A percentile compares a stretch with the other conserved stretches of the same genome.
These are phyloP conservation scores for Myoxocephalus aenaeus DNA, from an alignment of 2,797 vertebrate genomes.

Conservation along the genomic window DNA sequence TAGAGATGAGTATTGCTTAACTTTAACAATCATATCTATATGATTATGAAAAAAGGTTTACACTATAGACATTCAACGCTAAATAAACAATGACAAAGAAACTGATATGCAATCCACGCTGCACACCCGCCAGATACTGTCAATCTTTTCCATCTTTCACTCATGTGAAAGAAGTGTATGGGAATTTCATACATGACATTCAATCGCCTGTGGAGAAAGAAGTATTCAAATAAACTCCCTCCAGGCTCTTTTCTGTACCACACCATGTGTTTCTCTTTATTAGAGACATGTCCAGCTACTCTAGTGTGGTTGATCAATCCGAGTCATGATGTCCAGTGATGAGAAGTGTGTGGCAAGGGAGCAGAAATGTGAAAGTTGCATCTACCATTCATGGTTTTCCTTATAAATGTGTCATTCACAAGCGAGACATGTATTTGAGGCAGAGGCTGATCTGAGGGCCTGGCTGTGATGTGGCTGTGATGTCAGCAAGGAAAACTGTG, in stretches of 20 bases:
- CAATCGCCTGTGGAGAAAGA: conserved; percentile 49
- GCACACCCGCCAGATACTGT: conserved; percentile 16
- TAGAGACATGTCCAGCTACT: conserved; percentile 12
- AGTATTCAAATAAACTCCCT: conserved; percentile 4
- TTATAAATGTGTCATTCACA: conserved; percentile 4
- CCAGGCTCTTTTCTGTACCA: conserved; percentile 4
- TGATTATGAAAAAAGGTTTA: conserved; percentile 43
- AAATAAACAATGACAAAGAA: conserved; percentile 46
- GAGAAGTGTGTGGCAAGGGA: conserved; percentile 21
- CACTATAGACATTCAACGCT: conserved; percentile 53
- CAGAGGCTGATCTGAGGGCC: conserved; percentile 20
- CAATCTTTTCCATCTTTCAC: conserved; percentile 21
- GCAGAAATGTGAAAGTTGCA: conserved; percentile 21
- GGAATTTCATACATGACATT: conserved; percentile 61
- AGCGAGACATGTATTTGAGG: conserved; percentile 35
- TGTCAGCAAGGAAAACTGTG: conserved; percentile 16
- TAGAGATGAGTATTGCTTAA: conserved; percentile 74
- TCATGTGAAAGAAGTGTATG: conserved; percentile 4
- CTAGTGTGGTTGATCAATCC: conserved; percentile 17
- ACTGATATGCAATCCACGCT: conserved; percentile 26
- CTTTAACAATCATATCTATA: conserved; percentile 69
- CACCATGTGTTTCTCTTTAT: conserved; percentile 4
- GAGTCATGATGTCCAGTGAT: conserved; percentile 14
- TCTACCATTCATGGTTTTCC: conserved; percentile 1
- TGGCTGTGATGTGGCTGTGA: too few species aligned